A percentile compares a stretch with the other conserved stretches of the same genome.
Conservation (phyloP, 2,888 invertebrate species). For the Yponomeuta malinellus region DNA sequence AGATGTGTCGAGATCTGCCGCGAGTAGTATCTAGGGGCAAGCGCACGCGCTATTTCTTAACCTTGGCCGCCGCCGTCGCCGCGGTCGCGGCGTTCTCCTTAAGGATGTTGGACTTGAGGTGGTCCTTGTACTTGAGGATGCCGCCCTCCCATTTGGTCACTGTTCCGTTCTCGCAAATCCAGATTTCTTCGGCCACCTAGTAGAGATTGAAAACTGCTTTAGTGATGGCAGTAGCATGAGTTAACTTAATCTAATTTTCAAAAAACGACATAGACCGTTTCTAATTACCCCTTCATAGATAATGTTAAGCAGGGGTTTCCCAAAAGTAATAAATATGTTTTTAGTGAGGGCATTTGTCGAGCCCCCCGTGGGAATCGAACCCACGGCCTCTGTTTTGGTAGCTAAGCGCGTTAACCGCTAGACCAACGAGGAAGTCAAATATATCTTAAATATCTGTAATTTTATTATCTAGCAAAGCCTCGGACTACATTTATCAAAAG, state of each 20-base stretch:
- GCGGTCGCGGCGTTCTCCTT: slow-evolving; percentile 78
- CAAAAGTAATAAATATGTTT: too few relatives aligned
- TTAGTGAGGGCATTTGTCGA: too few relatives aligned
- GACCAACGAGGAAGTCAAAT: too few relatives aligned
- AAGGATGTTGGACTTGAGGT: slow-evolving; percentile 90
- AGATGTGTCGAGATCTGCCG: not conserved
- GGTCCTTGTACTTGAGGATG: slow-evolving; percentile 97
- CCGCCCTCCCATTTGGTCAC: slow-evolving; percentile 98
- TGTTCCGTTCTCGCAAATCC: slow-evolving; percentile 97
- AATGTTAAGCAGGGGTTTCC: too few relatives aligned
- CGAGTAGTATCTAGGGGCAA: not conserved
- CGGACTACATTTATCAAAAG: too few relatives aligned
- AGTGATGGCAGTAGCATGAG: not conserved
- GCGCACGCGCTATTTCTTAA: slow-evolving; percentile 53
- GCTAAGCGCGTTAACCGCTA: too few relatives aligned
- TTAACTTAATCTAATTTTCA: not conserved
- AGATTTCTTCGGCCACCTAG: slow-evolving; percentile 98
- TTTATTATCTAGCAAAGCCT: too few relatives aligned
- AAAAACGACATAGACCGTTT: not conserved
- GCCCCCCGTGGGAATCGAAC: too few relatives aligned
- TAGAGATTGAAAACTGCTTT: slow-evolving; percentile 18
- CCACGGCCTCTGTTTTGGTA: too few relatives aligned
- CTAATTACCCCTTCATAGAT: too few relatives aligned
- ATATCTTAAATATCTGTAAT: too few relatives aligned
- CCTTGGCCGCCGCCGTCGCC: slow-evolving; percentile 59